Evolutionary conservation across 2,797 vertebrate genomes (phyloP), one percentile per base, ranked within the genome.

Genomic region (Lateolabrax maculatus): DNA sequence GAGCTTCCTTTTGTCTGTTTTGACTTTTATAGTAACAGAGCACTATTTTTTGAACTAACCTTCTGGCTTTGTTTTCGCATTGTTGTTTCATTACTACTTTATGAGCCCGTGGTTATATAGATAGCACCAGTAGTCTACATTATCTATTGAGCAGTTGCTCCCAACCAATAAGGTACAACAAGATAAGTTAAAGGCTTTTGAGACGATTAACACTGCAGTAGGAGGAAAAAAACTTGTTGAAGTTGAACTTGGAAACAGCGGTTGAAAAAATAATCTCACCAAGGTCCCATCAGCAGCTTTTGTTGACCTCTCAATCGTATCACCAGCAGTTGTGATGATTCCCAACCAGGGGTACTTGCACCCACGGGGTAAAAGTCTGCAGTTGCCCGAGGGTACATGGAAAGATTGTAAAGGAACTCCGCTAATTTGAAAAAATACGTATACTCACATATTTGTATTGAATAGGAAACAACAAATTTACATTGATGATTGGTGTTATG

Each of bases 1-100:
- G 63, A 62, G 60, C 60, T 77, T 89, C 80, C 75, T 39, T 62
- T 81, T 51, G 36, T 75, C 62, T 64, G 29, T 39, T 71, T 23
- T 11, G 21, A 57, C 29, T 31, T 55, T 72, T 85, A 65, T 71
- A 64, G 62, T 16, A 75, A 70, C 52, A 34, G 3, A 69, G 27
- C 19, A 1, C 23, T 1, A 5, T 62, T 49, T 65, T 49, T 51
- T 27, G 0, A 56, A 55, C 12, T 21, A 49, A 52, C 57, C 25
- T 64, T 31, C 52, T 67, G 53, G 23, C 49, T 43, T 46, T 36
- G 7, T 21, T 5, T 46, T 41, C 27, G 10, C 7, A 27, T 19
- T 57, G 15, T 27, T 46, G 18, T 61, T 56, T 49, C 9, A 25
- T 61, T 23, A 1, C 36, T 21, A 12, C 56, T 36, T 34, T 8